Evolutionary conservation across 2,888 invertebrate species (phyloP), one percentile per base, ranked within the genome.

Genomic region (Tuta absoluta): DNA sequence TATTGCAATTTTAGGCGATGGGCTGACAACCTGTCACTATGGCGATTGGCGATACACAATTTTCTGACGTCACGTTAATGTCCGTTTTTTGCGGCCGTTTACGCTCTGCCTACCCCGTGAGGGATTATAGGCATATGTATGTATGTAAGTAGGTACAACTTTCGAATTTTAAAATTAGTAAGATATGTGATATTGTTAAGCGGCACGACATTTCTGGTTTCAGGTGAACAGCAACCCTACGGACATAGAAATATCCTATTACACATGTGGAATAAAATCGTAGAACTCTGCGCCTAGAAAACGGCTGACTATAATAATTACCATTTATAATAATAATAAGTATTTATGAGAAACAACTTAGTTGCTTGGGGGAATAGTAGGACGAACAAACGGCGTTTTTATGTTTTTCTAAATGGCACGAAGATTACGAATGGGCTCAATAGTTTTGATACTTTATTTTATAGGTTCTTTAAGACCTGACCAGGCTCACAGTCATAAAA

Each of bases 251-350:
- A 10, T 63, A 63, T 63, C 63, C 33, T 33, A 69, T 71, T 70
- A 66, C 65, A 64, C 67, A 70, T 75, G 70, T 65, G 69, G 71
- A 69, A 72, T 73, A 72, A 72, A 69, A 71, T 75, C 72, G 72
- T 72, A 72, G 69, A 69, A 73, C 72, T 71, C 59, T 58, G 21
- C 11, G 71, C 68, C 74, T 71, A 73, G 73, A 66, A 63, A 65
- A 68, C 69, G 68, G 14, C 49, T 64, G 10, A 63, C 57, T 12
- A 48, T 24, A 48, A 63, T 72, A 74, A 74, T 72, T 75, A 74
- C 71, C 75, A 71, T 70, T 72, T 71, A n/a, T n/a, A n/a, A n/a
- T n/a, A n/a, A 69, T 75, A 73, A 41, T 74, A 71, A 71, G 74
- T 74, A 73, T 75, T 75, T 76, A 74, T 75, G 68, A 63, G 67